A percentile compares a stretch with the other conserved stretches of the same genome.
These are phyloP conservation scores for Magallana nippona DNA, from an alignment of 2,888 invertebrate species.

Conservation along the genomic window DNA sequence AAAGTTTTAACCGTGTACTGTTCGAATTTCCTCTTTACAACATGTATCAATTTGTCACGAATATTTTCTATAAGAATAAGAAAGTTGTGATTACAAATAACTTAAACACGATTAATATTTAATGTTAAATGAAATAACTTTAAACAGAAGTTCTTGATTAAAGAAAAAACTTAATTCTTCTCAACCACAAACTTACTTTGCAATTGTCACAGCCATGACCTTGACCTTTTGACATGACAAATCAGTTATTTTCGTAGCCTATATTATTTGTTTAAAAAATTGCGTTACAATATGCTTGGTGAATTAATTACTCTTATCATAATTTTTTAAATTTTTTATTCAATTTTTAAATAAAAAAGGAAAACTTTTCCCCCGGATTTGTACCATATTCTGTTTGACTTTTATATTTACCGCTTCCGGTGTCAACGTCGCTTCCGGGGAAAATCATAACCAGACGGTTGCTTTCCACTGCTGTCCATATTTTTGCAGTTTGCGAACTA, in stretches of 20 bases:
- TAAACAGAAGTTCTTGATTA: not conserved
- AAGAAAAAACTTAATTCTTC: not conserved
- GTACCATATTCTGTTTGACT: not conserved
- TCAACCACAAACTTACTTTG: not conserved
- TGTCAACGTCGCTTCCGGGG: constrained; percentile 37
- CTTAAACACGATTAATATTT: not conserved
- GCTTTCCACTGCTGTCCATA: not conserved
- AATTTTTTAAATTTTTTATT: no score
- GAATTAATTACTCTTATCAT: no score
- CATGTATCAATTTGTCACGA: not conserved
- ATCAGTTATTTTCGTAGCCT: not conserved
- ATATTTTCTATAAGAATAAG: not conserved
- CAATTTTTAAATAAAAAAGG: not conserved
- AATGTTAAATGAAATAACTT: not conserved
- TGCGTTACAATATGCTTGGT: no score
- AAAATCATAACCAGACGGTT: constrained; percentile 19
- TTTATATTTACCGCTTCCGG: constrained; percentile 18
- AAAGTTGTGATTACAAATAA: not conserved
- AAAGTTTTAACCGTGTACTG: not conserved
- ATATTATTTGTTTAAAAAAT: no score
- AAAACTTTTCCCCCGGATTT: not conserved
- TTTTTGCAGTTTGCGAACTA: not conserved
- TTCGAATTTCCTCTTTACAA: not conserved
- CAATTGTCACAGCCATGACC: constrained; percentile 23
- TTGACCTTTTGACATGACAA: not conserved